Evolutionary conservation across 2,797 vertebrate species (phyloP).

Genomic region (Gila robusta): DNA sequence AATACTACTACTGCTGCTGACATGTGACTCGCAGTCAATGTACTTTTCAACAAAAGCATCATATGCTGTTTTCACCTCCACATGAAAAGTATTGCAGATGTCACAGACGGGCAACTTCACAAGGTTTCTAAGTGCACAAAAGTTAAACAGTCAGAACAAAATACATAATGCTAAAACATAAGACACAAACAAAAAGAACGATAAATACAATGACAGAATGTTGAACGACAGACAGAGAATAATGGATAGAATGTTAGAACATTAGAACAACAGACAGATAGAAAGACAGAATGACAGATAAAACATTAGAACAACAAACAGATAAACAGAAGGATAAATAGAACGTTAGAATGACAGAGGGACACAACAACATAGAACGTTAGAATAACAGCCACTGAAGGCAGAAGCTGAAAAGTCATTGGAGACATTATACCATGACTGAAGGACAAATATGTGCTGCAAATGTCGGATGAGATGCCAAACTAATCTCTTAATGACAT

Average conservation of each 20-base stretch:
- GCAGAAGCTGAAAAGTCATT: not conserved
- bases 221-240: not conserved
- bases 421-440: not conserved
- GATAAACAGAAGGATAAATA: not conserved
- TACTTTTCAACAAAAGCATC: not conserved
- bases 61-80: not conserved
- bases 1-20: not conserved
- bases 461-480: constrained; percentile 16
- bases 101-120: not conserved
- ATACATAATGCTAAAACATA: not conserved
- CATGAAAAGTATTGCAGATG: not conserved
- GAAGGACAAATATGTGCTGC: constrained; percentile 4
- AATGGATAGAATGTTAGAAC: too few relatives aligned
- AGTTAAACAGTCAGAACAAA: not conserved
- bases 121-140: not conserved
- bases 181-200: not conserved
- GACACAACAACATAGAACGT: too few relatives aligned
- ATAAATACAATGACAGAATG: not conserved
- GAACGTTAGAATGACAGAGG: not conserved
- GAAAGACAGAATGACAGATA: not conserved
- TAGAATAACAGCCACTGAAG: not conserved
- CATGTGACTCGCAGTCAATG: not conserved
- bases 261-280: not conserved
- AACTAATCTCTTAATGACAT: constrained; percentile 72
- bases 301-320: too few relatives aligned